phyloP scores from a whole-genome alignment of 2,797 vertebrate genomes.

The Naso thynnoides region DNA sequence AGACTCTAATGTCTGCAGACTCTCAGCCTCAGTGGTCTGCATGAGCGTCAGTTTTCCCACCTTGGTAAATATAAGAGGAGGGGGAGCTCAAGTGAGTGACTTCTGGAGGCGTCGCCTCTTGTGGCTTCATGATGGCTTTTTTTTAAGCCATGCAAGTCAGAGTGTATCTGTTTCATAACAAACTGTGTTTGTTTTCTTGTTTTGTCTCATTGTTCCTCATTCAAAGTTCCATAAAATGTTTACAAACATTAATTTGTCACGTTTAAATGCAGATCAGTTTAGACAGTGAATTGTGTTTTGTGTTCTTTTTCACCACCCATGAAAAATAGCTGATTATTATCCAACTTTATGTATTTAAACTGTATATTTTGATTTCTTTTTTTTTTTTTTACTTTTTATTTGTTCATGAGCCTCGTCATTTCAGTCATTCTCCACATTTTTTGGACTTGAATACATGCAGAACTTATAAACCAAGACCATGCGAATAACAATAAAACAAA shows the following conservation, averaged over 20 bases:
- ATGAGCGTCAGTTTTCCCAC: conserved; percentile 13
- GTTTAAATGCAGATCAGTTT: too few species aligned
- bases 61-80: conserved; percentile 39
- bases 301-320: too few species aligned
- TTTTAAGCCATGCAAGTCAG: not conserved
- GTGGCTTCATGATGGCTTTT: not conserved
- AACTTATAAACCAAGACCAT: too few species aligned
- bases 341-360: not conserved
- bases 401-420: too few species aligned
- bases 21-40: conserved; percentile 28
- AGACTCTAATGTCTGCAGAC: conserved; percentile 49
- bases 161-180: not conserved
- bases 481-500: too few species aligned
- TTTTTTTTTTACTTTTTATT: too few species aligned
- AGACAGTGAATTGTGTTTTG: too few species aligned
- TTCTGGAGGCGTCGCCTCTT: conserved; percentile 19
- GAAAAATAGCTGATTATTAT: too few species aligned
- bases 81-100: not conserved
- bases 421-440: too few species aligned
- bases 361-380: not conserved
- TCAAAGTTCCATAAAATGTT: not conserved
- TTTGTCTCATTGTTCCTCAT: too few species aligned
- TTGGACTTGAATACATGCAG: too few species aligned
- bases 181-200: not conserved
- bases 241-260: not conserved